phyloP scores from a whole-genome alignment of 1,140 invertebrate species.

The Temnothorax curvispinosus region DNA sequence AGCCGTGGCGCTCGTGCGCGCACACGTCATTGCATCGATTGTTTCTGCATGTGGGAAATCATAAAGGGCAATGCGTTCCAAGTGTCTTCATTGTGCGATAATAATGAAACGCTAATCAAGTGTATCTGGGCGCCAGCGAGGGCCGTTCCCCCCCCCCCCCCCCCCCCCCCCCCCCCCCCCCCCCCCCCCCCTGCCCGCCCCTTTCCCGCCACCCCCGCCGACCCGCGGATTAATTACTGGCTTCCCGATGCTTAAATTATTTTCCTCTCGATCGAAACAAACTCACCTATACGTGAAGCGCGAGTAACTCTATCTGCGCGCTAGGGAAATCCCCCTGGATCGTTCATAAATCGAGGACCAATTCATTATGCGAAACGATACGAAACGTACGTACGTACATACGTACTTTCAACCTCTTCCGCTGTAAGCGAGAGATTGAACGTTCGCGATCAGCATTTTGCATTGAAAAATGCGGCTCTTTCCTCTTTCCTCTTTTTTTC shows the following conservation, averaged over 20 bases:
- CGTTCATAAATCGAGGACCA: slow-evolving; percentile 58
- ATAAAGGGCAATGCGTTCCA: slow-evolving; percentile 73
- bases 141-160: slow-evolving; percentile 1
- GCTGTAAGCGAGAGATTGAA: slow-evolving; percentile 43
- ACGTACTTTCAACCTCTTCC: slow-evolving; percentile 50
- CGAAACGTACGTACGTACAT: slow-evolving; percentile 22
- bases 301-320: slow-evolving; percentile 58
- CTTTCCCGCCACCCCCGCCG: slow-evolving; percentile 31
- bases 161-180: background rate
- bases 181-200: background rate
- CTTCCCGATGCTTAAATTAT: slow-evolving; percentile 59
- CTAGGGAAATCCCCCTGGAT: slow-evolving; percentile 28
- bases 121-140: slow-evolving; percentile 58
- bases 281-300: slow-evolving; percentile 46
- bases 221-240: slow-evolving; percentile 56
- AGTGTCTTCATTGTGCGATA: slow-evolving; percentile 69
- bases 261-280: slow-evolving; percentile 58
- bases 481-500: slow-evolving; percentile 24
- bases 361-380: slow-evolving; percentile 55
- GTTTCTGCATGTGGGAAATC: slow-evolving; percentile 73
- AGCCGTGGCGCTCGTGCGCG: slow-evolving; percentile 65
- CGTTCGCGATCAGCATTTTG: slow-evolving; percentile 47
- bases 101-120: slow-evolving; percentile 71
- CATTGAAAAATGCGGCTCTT: slow-evolving; percentile 54
- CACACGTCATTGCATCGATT: slow-evolving; percentile 76